These are phyloP conservation scores for Xestoiulus laeticollis DNA, from an alignment of 2,888 invertebrate genomes.

Conservation along the genomic window DNA sequence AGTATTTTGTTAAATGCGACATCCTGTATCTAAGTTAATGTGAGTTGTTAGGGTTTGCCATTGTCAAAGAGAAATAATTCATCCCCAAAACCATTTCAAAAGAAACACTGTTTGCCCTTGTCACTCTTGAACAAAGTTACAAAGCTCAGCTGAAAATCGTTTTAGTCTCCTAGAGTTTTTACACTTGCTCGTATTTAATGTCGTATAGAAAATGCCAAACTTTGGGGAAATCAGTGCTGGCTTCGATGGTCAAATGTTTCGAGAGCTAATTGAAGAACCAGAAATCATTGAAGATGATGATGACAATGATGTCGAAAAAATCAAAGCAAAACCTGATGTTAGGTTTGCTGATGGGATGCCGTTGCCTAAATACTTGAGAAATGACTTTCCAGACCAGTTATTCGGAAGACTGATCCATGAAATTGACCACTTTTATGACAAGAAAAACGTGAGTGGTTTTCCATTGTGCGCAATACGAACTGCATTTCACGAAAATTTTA, in stretches of 20 bases:
- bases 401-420: conserved; percentile 46
- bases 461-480: too few species aligned
- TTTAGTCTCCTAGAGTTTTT: not conserved
- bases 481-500: too few species aligned
- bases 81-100: not conserved
- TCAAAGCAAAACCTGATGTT: not conserved
- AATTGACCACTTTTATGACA: conserved; percentile 43
- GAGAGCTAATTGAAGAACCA: not conserved
- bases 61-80: not conserved
- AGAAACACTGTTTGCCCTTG: not conserved
- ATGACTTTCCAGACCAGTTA: not conserved
- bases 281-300: not conserved
- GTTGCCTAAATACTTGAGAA: conserved; percentile 42
- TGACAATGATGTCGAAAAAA: not conserved
- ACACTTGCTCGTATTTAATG: not conserved
- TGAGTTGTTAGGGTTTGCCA: not conserved
- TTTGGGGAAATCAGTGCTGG: not conserved
- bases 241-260: not conserved
- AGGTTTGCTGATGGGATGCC: conserved; percentile 44
- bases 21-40: not conserved
- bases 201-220: not conserved
- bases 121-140: not conserved
- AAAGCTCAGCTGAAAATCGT: not conserved
- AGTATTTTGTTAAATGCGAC: not conserved
- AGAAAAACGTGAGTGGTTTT: conserved; percentile 31